Evolutionary conservation across 2,888 invertebrate species (phyloP), one percentile per base, ranked within the genome.

Genomic region (Taphrorychus bicolor): DNA sequence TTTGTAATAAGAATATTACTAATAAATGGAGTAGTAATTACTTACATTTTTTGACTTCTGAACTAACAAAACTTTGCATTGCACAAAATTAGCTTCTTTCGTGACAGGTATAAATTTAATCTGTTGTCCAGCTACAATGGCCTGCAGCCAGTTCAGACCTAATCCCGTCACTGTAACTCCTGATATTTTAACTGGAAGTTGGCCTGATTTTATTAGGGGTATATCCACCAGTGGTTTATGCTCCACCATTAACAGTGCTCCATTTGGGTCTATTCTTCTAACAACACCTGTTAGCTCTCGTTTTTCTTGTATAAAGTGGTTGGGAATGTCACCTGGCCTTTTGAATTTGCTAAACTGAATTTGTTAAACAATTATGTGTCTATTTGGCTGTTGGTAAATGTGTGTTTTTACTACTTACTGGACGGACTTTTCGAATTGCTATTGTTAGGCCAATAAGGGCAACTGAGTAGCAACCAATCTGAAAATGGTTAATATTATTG

Each of bases 391-490:
- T 14, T 5, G 16, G 48, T 19, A 14, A 48, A 48, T 48, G 7
- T 18, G 14, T 54, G 9, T 24, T 2, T 9, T 24, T 32, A 54
- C 11, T 67, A 82, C 84, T 81, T 81, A 86, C 86, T 22, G 87
- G 86, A 76, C 84, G 80, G 40, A 86, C 84, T 80, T 82, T 83
- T 69, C 85, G 79, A 56, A 86, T 69, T 5, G 86, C 85, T 52
- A 83, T 75, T 5, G 83, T 76, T 18, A 87, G 76, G 41, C 85
- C 84, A 54, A 83, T 73, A 40, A 85, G 75, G 41, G 86, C 85
- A 24, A 86, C 78, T 3, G 86, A 85, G 77, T 87, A 87, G 51
- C 85, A 83, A n/a, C 84, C 78, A 69, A 85, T 78, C 84, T 86
- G 73, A 81, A 67, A 69, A 59, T 40, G 41, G n/a, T 23, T 16